These are phyloP conservation scores for Amphipoea lucens DNA, from an alignment of 2,888 invertebrate genomes.

Conservation along the genomic window DNA sequence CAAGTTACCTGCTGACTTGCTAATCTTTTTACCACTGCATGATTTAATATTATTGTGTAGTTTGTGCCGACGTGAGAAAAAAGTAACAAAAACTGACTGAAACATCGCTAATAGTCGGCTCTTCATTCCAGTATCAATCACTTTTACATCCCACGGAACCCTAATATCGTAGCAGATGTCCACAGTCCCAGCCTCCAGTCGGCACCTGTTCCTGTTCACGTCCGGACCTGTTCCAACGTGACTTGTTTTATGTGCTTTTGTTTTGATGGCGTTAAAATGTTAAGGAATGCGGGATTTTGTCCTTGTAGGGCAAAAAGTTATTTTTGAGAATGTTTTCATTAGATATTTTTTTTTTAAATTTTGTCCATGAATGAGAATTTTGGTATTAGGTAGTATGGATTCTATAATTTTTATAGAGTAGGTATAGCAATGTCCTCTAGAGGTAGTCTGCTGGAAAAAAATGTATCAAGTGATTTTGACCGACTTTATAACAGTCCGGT, in stretches of 20 bases:
- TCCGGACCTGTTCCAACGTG: slow-evolving; percentile 50
- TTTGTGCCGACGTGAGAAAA: neutral
- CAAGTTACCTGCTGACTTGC: too few species aligned
- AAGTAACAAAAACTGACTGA: neutral
- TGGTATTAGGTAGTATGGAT: neutral
- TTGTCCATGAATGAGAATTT: neutral
- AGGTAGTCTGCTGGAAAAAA: neutral
- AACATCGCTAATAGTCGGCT: neutral
- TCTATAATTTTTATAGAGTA: neutral
- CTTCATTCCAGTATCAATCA: neutral
- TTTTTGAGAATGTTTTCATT: neutral
- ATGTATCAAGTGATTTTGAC: neutral
- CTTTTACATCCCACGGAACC: slow-evolving; percentile 22
- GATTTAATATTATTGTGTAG: neutral
- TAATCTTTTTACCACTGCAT: neutral
- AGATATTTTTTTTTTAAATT: neutral
- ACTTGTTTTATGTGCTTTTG: slow-evolving; percentile 43
- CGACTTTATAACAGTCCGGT: neutral
- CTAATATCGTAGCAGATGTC: slow-evolving; percentile 57
- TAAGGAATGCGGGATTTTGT: slow-evolving; percentile 1
- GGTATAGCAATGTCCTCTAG: neutral
- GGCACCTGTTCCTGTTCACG: slow-evolving; percentile 60
- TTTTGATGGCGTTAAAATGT: slow-evolving; percentile 36
- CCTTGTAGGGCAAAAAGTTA: neutral
- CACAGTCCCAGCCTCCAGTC: slow-evolving; percentile 41